Evolutionary conservation across 2,888 invertebrate species (phyloP), one percentile per base, ranked within the genome.

Genomic region (Margaritifera margaritifera): DNA sequence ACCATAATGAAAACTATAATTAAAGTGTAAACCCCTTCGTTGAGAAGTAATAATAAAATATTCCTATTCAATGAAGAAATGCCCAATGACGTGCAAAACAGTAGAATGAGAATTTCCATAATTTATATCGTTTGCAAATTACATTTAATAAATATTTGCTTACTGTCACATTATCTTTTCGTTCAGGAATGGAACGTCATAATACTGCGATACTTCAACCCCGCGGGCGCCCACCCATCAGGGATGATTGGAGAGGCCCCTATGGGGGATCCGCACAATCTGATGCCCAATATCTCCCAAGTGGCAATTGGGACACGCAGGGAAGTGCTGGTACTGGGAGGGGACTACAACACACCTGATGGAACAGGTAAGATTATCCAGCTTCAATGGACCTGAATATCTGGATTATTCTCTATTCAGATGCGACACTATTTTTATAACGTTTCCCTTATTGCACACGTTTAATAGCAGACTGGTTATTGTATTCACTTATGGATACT

Each of bases 181-280:
- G 58, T 60, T 18, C 89, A 97, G 95, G 93, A 93, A 88, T 98
- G 98, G 98, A 97, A 96, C 88, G 95, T 97, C 67, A 94, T 97
- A 82, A 93, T 95, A 0, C 91, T 98, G 68, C 93, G 98, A 54
- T 98, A 98, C 90, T 98, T 98, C 90, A 98, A 98, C 91, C 98
- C 98, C 0, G 96, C 98, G 8, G 98, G 98, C 18, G 96, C 98
- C 20, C 98, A 98, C 91, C 94, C 94, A 0, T 95, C 96, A 18
- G 98, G 98, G 0, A 91, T 94, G 72, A 98, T 98, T 76, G 98
- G 98, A 0, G 98, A 99, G 90, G 97, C 98, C 89, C 98, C 98
- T 0, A 95, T 95, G 55, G 97, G 97, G 84, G 94, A 95, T 79
- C 98, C 97, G 85, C 95, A 96, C 71, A 98, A 99, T 91, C 92